Conservation (phyloP, 2,797 vertebrate genomes). For the Mionectes olivaceus region DNA sequence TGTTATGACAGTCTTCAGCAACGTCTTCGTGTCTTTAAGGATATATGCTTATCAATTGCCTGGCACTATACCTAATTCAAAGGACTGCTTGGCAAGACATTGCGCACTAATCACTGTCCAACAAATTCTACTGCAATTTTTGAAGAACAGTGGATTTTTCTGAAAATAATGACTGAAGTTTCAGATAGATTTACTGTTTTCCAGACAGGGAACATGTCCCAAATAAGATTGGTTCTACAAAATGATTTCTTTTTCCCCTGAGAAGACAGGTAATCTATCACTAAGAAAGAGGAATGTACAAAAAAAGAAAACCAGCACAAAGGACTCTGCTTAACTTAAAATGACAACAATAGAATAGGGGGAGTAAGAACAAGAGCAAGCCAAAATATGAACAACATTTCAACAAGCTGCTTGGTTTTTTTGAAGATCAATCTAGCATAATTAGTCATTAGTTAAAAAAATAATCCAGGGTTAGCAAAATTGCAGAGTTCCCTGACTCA, state of each 20-base stretch:
- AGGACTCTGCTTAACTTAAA: background rate
- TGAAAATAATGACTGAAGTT: background rate
- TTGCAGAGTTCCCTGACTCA: background rate
- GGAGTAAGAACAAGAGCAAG: background rate
- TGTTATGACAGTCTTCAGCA: background rate
- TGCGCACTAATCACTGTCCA: background rate
- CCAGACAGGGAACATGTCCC: background rate
- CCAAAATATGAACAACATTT: background rate
- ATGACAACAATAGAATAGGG: background rate
- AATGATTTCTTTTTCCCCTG: background rate
- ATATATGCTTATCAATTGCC: background rate
- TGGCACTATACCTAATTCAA: background rate
- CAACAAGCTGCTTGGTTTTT: background rate
- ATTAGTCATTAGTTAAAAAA: background rate
- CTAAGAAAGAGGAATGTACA: background rate
- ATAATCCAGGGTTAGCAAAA: background rate
- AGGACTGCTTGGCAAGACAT: background rate
- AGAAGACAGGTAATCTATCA: background rate
- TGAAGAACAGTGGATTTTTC: background rate
- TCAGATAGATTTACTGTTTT: background rate
- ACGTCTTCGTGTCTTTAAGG: background rate
- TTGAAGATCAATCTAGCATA: background rate
- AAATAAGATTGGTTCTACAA: background rate
- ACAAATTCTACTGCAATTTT: background rate
- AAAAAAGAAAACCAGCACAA: background rate